Conservation (phyloP, 2,888 invertebrate species). For the Yponomeuta evonymella region DNA sequence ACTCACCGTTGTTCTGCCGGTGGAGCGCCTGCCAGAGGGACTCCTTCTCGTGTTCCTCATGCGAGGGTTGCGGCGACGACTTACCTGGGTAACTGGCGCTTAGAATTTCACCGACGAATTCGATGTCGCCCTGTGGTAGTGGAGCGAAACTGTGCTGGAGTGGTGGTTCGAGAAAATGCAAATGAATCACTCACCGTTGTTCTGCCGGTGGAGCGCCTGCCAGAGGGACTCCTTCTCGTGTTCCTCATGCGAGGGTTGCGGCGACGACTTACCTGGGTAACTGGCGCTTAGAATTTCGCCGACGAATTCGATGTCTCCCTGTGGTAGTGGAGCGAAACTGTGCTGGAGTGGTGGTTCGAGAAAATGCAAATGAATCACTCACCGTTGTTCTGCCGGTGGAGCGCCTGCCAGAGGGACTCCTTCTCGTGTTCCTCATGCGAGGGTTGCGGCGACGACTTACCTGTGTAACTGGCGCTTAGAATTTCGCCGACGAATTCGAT, state of each 20-base stretch:
- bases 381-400: slow-evolving; percentile 76
- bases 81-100: no score
- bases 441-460: slow-evolving; percentile 60
- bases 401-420: slow-evolving; percentile 74
- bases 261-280: no score
- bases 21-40: slow-evolving; percentile 74
- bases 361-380: slow-evolving; percentile 23
- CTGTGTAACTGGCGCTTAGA: no score
- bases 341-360: neutral
- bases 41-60: slow-evolving; percentile 68
- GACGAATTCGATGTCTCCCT: no score
- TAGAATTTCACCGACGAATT: no score
- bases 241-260: slow-evolving; percentile 12
- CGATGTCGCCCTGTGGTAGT: no score
- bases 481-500: no score
- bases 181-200: slow-evolving; percentile 62
- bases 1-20: slow-evolving; percentile 74
- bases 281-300: no score
- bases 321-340: no score
- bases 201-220: slow-evolving; percentile 73
- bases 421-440: slow-evolving; percentile 67
- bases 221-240: slow-evolving; percentile 73
- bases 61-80: slow-evolving; percentile 54
- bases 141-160: neutral
- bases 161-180: neutral